Evolutionary conservation across 2,888 invertebrate species (phyloP), one percentile per base, ranked within the genome.

Genomic region (Hesperia comma): DNA sequence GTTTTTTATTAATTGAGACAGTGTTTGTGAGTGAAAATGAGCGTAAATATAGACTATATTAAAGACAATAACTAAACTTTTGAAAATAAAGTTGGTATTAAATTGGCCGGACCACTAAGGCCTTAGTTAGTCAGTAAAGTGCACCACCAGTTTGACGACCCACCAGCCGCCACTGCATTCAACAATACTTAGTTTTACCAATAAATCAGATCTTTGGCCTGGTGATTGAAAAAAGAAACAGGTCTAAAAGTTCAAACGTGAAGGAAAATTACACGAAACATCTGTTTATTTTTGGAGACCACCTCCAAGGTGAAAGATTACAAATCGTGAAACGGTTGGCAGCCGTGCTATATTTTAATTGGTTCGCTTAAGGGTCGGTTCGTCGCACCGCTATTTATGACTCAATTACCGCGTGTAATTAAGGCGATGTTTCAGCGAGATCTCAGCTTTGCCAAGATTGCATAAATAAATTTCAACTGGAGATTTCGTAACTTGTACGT

Each of bases 331-430:
- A 58, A 43, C 46, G 40, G 37, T 51, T 57, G 49, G 57, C 49
- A 26, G 37, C 63, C 40, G 49, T 40, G 64, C 51, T 41, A 60
- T 67, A 53, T 55, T 60, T 53, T 67, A 62, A 62, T 61, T 67
- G 67, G 60, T 68, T 62, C 62, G 54, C 62, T 46, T 46, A 56
- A 56, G 61, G 55, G 67, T 53, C 55, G 61, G 68, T 60, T 66
- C 66, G 69, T 68, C 67, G 68, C 67, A 55, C 68, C 71, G 63
- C 68, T 74, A 74, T 75, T 75, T 75, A 74, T 71, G 72, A 69
- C 68, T 72, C 71, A 75, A 74, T 75, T 75, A 75, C 71, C 70
- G 68, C 61, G 56, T 70, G 69, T 74, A 75, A 75, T 75, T 73
- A 75, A 75, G 69, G 70, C 72, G 70, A 70, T 70, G 72, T 73